Conservation (phyloP, 1,140 invertebrate species). For the Papilio machaon region DNA sequence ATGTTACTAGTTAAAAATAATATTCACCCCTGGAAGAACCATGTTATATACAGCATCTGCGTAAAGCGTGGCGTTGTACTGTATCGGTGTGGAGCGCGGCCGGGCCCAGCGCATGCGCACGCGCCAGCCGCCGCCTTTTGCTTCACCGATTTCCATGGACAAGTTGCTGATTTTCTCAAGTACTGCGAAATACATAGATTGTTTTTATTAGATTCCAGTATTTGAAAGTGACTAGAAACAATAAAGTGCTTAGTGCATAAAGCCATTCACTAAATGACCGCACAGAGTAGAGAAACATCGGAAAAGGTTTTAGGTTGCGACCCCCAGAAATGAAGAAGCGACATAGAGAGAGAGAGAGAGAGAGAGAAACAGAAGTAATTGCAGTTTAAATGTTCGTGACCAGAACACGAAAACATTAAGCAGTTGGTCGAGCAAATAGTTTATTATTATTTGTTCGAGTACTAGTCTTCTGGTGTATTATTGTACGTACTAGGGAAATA, state of each 20-base stretch:
- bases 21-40: conserved; percentile 56
- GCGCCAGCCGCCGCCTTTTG: conserved; percentile 45
- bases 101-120: conserved; percentile 54
- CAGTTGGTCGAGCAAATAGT: no score
- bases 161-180: conserved; percentile 45
- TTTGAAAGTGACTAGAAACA: not conserved
- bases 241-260: not conserved
- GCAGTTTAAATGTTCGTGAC: no score
- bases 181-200: not conserved
- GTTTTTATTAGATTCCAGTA: not conserved
- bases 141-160: conserved; percentile 41
- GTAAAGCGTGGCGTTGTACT: conserved; percentile 56
- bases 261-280: no score
- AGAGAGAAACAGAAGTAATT: no score
- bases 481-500: conserved; percentile 54
- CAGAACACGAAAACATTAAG: no score
- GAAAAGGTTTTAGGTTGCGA: no score
- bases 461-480: not conserved
- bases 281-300: no score
- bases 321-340: no score
- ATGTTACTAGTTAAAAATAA: not conserved
- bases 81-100: conserved; percentile 42
- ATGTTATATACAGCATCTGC: conserved; percentile 31
- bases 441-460: not conserved
- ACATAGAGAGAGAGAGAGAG: no score